Evolutionary conservation across 2,797 vertebrate genomes (phyloP).

Genomic region (Xerus rutilus): DNA sequence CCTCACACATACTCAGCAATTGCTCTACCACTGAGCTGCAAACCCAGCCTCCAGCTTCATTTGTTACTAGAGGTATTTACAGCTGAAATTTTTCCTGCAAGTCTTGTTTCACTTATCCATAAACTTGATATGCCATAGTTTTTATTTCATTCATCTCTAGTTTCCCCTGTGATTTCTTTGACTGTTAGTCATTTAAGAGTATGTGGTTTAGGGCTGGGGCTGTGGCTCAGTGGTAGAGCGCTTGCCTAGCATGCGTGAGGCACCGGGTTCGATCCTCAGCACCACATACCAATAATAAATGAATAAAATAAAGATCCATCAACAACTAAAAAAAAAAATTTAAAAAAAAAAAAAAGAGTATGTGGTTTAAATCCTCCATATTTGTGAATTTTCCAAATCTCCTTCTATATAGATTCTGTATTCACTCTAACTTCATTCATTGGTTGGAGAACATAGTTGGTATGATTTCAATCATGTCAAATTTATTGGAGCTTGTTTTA

Average conservation of each 20-base stretch:
- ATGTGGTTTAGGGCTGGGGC: slow-evolving; percentile 45
- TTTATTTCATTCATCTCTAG: slow-evolving; percentile 28
- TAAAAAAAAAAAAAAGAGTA: too few species aligned
- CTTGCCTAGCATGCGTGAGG: too few species aligned
- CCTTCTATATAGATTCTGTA: background rate
- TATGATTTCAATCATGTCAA: background rate
- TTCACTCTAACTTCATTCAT: background rate
- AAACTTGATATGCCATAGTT: background rate
- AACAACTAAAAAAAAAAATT: too few species aligned
- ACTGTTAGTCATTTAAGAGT: slow-evolving; percentile 11
- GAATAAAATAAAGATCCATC: too few species aligned
- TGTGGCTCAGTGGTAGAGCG: too few species aligned
- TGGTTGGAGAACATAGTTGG: background rate
- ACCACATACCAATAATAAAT: too few species aligned
- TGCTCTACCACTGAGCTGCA: too few species aligned
- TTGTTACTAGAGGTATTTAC: background rate
- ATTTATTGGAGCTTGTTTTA: background rate
- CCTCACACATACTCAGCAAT: too few species aligned
- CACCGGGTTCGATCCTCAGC: too few species aligned
- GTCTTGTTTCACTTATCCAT: background rate
- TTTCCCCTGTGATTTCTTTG: slow-evolving; percentile 27
- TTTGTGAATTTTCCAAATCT: background rate
- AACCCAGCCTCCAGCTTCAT: background rate
- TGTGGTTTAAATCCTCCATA: slow-evolving; percentile 1
- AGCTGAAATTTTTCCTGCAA: background rate